phyloP scores from a whole-genome alignment of 1,140 invertebrate genomes.

The Drosophila pruinosa region DNA sequence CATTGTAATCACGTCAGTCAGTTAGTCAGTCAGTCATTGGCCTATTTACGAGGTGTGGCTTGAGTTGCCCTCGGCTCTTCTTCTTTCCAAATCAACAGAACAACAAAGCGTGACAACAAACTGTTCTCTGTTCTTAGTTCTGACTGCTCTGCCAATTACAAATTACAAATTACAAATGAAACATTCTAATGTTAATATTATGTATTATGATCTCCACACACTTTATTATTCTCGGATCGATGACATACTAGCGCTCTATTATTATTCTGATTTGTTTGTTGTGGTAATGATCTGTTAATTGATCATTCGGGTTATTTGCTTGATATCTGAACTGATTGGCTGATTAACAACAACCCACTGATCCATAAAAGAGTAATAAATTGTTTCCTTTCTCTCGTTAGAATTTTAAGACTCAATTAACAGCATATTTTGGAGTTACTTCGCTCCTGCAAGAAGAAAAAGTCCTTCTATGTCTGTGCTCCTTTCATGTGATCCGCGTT shows the following conservation, averaged over 20 bases:
- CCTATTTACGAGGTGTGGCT: slow-evolving; percentile 51
- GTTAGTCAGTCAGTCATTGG: slow-evolving; percentile 54
- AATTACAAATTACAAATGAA: slow-evolving; percentile 15
- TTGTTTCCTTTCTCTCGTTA: slow-evolving; percentile 15
- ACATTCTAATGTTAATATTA: background rate
- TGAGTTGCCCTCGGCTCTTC: slow-evolving; percentile 6
- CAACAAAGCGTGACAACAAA: slow-evolving; percentile 37
- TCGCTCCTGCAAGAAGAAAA: background rate
- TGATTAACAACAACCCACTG: slow-evolving; percentile 32
- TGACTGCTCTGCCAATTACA: slow-evolving; percentile 11
- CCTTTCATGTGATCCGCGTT: slow-evolving; percentile 41
- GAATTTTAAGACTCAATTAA: slow-evolving; percentile 19
- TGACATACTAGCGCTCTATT: background rate
- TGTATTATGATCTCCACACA: slow-evolving; percentile 3
- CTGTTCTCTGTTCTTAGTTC: background rate
- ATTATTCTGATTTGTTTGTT: slow-evolving; percentile 2
- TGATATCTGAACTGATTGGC: background rate
- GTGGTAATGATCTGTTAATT: slow-evolving; percentile 1
- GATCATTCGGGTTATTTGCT: no score
- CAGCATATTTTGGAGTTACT: slow-evolving; percentile 11
- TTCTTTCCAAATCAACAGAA: slow-evolving; percentile 22
- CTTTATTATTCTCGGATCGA: background rate
- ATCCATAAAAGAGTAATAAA: slow-evolving; percentile 48
- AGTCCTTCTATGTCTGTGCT: slow-evolving; percentile 29
- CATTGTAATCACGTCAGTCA: slow-evolving; percentile 71